Base-by-base conservation (phyloP, 2,797 vertebrate genomes). In the Anolis apletophallus region DNA sequence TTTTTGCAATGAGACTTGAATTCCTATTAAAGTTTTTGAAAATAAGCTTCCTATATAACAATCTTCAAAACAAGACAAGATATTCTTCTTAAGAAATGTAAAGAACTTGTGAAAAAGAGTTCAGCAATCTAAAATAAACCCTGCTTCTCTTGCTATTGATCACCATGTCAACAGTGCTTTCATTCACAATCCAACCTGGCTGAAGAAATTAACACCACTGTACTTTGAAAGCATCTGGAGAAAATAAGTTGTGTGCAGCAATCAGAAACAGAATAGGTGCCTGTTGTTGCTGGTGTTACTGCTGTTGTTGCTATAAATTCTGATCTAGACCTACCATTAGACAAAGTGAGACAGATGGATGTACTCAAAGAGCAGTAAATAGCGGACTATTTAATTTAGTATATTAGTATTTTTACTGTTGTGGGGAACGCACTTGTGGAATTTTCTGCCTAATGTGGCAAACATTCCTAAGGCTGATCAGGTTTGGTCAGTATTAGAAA, bases 21-120 rank as follows among this genome's bases (percentile, higher is more conserved):
- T 88, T 90, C 26, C 77, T 90, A 87, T 67, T 79, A 74, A 73
- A 83, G 46, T 89, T 94, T 92, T 81, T 91, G 61, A 64, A 90
- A 50, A 55, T 61, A 81, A 2, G 77, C 26, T 50, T 34, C 52
- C 61, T 85, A 61, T 68, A 40, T 83, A 92, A 92, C 57, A 89
- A 87, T 87, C 90, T 87, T 84, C 67, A 91, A 87, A 88, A 86
- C 46, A 84, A 77, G 54, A 82, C 12, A 85, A 93, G 91, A 80
- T 71, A 36, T 40, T 11, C 40, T 19, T 46, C 46, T 69, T 34
- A 19, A 80, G n/a, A 83, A 71, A 46, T 19, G 23, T 77, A 83
- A 68, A 88, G 88, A 88, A 80, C 69, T 32, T 85, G 81, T 86
- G 16, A 87, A 16, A 46, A 57, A 89, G 61, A 52, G 23, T 26